Conservation (phyloP, 2,888 invertebrate genomes). For the Epirrita christyi region DNA sequence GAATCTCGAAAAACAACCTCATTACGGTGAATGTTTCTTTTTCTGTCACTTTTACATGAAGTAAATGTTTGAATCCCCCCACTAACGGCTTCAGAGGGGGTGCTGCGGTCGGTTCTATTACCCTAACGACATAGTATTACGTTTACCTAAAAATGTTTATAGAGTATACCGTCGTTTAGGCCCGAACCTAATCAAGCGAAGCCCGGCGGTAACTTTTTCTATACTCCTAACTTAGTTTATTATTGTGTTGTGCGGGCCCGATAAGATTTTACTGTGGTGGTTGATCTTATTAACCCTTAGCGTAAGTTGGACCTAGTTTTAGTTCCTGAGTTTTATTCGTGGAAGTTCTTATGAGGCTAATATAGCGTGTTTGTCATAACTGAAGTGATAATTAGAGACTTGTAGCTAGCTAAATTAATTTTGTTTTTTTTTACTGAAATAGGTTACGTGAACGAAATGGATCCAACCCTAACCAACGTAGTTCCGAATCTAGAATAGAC, state of each 20-base stretch:
- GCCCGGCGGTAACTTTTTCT: slow-evolving; percentile 57
- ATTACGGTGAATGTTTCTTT: slow-evolving; percentile 45
- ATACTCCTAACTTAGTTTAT: slow-evolving; percentile 40
- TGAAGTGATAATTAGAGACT: too few relatives aligned
- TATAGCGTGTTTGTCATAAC: slow-evolving; percentile 11
- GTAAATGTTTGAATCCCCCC: slow-evolving; percentile 45
- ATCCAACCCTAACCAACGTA: too few relatives aligned
- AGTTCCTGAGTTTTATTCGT: slow-evolving; percentile 15
- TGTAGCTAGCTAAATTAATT: too few relatives aligned
- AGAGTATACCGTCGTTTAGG: slow-evolving; percentile 64
- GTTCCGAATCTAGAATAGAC: too few relatives aligned
- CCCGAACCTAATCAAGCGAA: slow-evolving; percentile 74
- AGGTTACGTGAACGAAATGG: too few relatives aligned
- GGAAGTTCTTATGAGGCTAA: slow-evolving; percentile 12
- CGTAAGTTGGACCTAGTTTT: slow-evolving; percentile 31
- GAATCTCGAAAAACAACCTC: slow-evolving; percentile 34
- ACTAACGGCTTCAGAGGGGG: slow-evolving; percentile 41
- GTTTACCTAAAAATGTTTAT: slow-evolving; percentile 80
- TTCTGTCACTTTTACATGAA: slow-evolving; percentile 54
- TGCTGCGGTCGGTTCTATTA: slow-evolving; percentile 72
- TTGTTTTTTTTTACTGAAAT: too few relatives aligned
- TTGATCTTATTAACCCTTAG: slow-evolving; percentile 36
- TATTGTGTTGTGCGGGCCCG: slow-evolving; percentile 37
- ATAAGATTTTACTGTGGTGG: slow-evolving; percentile 36
- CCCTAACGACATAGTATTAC: slow-evolving; percentile 80